Conservation (phyloP, 1,140 invertebrate genomes). For the Sarcophaga peregrina region DNA sequence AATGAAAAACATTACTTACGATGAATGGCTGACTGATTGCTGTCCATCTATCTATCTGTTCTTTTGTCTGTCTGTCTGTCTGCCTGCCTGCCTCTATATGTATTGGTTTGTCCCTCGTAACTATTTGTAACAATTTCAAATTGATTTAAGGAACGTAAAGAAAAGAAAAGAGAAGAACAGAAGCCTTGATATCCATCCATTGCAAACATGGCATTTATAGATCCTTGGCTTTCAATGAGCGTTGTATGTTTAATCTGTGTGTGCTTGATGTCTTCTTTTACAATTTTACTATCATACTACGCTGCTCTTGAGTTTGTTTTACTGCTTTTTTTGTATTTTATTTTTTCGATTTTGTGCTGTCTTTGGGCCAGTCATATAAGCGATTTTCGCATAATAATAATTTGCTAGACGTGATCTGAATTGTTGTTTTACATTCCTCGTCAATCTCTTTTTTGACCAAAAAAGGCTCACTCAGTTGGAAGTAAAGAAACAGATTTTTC, state of each 20-base stretch:
- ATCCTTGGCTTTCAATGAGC: neutral
- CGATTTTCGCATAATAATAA: conserved; percentile 65
- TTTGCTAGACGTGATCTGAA: conserved; percentile 62
- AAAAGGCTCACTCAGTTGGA: neutral
- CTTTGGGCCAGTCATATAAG: conserved; percentile 32
- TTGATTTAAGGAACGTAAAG: neutral
- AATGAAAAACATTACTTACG: too few species aligned
- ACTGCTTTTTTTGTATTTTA: too few species aligned
- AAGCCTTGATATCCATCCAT: neutral
- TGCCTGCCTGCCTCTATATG: too few species aligned
- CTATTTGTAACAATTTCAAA: conserved; percentile 16
- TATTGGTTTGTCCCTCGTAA: neutral
- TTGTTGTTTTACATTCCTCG: conserved; percentile 47
- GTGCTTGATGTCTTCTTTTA: conserved; percentile 6
- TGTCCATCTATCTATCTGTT: too few species aligned
- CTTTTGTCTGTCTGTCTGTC: too few species aligned
- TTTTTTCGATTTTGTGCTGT: neutral
- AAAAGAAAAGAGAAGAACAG: neutral
- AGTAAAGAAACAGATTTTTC: neutral
- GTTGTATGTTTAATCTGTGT: neutral
- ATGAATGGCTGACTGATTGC: too few species aligned
- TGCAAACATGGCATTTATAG: neutral
- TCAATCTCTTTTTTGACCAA: too few species aligned
- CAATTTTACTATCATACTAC: neutral
- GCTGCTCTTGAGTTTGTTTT: too few species aligned